Conservation (phyloP, 2,797 vertebrate species). For the Ambastaia sidthimunki region DNA sequence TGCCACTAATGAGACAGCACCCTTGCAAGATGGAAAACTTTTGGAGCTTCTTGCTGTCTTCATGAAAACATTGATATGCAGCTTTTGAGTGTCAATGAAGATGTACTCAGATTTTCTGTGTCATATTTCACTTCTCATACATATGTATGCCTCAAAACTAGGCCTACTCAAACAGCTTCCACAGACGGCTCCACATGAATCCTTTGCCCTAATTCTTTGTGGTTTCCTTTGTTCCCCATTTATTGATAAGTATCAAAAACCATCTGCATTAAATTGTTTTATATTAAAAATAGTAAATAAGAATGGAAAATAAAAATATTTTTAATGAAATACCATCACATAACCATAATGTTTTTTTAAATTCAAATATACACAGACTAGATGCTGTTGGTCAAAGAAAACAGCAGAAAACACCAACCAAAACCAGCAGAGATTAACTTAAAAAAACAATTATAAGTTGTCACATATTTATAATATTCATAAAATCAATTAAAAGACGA, state of each 20-base stretch:
- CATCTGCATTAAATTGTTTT: background rate
- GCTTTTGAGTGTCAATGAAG: constrained; percentile 72
- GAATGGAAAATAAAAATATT: background rate
- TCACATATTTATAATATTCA: constrained; percentile 23
- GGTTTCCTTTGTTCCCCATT: constrained; percentile 47
- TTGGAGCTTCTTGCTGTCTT: constrained; percentile 63
- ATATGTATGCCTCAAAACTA: constrained; percentile 73
- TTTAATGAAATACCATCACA: background rate
- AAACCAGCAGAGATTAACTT: no score
- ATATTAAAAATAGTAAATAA: background rate
- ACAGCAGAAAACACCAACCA: background rate
- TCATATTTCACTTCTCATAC: constrained; percentile 73
- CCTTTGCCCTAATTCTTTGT: constrained; percentile 44
- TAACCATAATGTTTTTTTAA: constrained; percentile 25
- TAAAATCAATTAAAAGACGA: background rate
- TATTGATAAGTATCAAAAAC: constrained; percentile 20
- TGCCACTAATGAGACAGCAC: constrained; percentile 75
- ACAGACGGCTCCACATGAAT: constrained; percentile 62
- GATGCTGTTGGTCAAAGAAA: no score
- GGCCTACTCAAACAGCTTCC: constrained; percentile 62
- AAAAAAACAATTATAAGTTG: background rate
- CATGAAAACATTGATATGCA: constrained; percentile 57
- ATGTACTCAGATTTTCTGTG: constrained; percentile 73
- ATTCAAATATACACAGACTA: background rate
- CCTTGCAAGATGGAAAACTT: constrained; percentile 73